These are phyloP conservation scores for Aphrophora alni DNA, from an alignment of 2,888 invertebrate species.

Conservation along the genomic window DNA sequence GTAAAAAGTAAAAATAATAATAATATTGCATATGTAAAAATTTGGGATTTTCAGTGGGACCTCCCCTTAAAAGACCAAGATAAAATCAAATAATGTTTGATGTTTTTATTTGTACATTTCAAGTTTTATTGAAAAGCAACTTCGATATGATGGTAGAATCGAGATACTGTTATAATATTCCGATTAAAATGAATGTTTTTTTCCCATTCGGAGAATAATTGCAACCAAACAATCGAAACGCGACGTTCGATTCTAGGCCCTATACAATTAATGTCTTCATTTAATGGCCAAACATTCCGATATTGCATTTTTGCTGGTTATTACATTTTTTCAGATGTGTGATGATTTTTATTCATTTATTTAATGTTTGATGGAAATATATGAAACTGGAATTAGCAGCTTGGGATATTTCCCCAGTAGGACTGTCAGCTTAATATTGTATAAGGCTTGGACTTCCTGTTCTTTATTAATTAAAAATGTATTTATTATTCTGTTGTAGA, in stretches of 20 bases:
- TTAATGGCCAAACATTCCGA: not conserved
- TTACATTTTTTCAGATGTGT: not conserved
- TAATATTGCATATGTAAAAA: too few species aligned
- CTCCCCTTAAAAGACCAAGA: too few species aligned
- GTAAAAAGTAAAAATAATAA: too few species aligned
- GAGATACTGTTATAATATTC: not conserved
- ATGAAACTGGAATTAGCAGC: not conserved
- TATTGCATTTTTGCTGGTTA: not conserved
- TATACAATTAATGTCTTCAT: not conserved
- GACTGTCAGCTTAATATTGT: too few species aligned
- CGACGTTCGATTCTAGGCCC: not conserved
- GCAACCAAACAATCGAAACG: not conserved
- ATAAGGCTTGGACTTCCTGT: too few species aligned
- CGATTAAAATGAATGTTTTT: not conserved
- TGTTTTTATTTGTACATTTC: too few species aligned
- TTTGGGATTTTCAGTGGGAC: too few species aligned
- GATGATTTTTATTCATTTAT: not conserved
- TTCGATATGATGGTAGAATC: too few species aligned
- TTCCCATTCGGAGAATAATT: not conserved
- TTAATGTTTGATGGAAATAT: not conserved
- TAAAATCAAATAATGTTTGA: too few species aligned
- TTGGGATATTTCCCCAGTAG: not conserved
- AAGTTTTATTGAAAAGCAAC: too few species aligned
- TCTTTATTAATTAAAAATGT: too few species aligned
- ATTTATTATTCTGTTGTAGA: too few species aligned